phyloP scores from a whole-genome alignment of 2,113 vertebrate species.

The Siniperca chuatsi region DNA sequence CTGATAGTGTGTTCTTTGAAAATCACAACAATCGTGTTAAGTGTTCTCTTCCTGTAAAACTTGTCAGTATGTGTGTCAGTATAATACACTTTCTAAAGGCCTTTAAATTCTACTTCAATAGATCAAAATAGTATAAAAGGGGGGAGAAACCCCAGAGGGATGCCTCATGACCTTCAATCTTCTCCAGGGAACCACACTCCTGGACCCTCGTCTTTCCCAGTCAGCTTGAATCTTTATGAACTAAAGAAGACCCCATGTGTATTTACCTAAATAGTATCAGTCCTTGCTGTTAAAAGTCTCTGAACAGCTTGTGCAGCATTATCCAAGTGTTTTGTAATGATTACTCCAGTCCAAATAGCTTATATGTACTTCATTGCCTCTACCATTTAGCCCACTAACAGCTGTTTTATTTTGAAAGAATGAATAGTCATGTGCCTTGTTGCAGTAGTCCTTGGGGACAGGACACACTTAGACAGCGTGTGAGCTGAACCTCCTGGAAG shows the following conservation, averaged over 20 bases:
- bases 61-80: neutral
- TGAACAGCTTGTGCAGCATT: constrained; percentile 35
- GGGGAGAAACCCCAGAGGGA: neutral
- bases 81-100: neutral
- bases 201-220: neutral
- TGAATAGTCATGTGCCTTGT: constrained; percentile 15
- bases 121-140: neutral
- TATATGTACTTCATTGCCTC: constrained; percentile 41
- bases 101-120: neutral
- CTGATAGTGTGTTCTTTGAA: neutral
- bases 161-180: neutral
- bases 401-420: constrained; percentile 48
- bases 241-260: neutral
- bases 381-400: constrained; percentile 20
- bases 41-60: neutral
- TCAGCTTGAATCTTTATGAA: neutral
- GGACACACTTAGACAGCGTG: neutral
- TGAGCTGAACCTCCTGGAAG: neutral
- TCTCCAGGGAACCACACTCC: neutral
- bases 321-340: constrained; percentile 33
- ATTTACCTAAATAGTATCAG: constrained; percentile 14
- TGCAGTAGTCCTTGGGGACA: constrained; percentile 13
- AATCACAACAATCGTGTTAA: neutral
- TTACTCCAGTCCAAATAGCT: constrained; percentile 19
- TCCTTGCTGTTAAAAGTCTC: constrained; percentile 5